Evolutionary conservation across 2,797 vertebrate genomes (phyloP).

Genomic region (Rallus crepitans): DNA sequence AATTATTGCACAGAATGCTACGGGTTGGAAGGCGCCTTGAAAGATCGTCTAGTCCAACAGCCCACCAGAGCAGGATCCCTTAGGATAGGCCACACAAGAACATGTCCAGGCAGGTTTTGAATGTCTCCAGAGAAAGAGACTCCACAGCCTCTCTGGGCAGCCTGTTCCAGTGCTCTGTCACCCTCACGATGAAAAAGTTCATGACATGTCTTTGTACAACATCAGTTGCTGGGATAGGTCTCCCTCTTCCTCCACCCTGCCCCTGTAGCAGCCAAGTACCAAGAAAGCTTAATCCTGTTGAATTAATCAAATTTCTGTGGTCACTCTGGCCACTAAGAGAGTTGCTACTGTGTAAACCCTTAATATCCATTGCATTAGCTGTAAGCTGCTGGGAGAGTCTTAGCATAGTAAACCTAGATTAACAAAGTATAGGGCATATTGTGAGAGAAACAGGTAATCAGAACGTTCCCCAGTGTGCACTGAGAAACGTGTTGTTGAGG

Average conservation of each 20-base stretch:
- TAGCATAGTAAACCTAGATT: constrained; percentile 24
- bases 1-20: background rate
- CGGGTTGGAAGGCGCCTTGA: too few species aligned
- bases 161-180: too few species aligned
- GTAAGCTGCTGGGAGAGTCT: constrained; percentile 40
- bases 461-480: background rate
- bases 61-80: too few species aligned
- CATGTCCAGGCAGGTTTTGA: too few species aligned
- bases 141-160: too few species aligned
- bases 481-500: background rate
- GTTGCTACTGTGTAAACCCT: constrained; percentile 2
- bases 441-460: background rate
- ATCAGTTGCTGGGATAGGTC: too few species aligned
- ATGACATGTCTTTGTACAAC: too few species aligned
- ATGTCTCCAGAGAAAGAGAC: too few species aligned
- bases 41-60: too few species aligned
- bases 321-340: background rate
- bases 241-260: too few species aligned
- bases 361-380: constrained; percentile 29
- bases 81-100: too few species aligned
- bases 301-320: background rate
- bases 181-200: too few species aligned
- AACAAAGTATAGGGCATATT: constrained; percentile 11
- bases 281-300: background rate
- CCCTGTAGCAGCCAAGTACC: background rate